Evolutionary conservation across 2,113 vertebrate species (phyloP).

Genomic region (Empidonax traillii): DNA sequence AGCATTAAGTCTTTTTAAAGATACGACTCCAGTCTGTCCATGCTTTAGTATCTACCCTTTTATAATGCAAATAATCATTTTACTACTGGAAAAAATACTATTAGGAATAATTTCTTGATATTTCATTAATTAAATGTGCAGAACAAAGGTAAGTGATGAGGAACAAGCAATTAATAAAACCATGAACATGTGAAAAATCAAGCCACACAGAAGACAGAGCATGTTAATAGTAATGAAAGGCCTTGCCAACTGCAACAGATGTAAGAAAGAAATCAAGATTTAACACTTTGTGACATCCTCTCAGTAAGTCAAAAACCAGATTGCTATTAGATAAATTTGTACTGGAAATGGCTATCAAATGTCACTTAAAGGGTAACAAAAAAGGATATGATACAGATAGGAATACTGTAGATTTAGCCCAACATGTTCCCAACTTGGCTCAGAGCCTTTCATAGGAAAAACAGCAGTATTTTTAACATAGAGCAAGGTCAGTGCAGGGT

Average conservation of each 20-base stretch:
- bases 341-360: neutral
- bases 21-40: neutral
- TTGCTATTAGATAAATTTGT: neutral
- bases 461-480: neutral
- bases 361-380: neutral
- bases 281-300: neutral
- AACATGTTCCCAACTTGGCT: neutral
- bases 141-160: neutral
- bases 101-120: neutral
- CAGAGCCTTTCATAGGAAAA: neutral
- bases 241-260: neutral
- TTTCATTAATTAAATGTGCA: neutral
- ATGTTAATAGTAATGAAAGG: neutral
- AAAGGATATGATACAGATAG: neutral
- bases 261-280: neutral
- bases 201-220: neutral
- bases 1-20: neutral
- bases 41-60: neutral
- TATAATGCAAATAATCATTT: neutral
- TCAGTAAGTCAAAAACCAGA: neutral
- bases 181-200: neutral
- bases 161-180: neutral
- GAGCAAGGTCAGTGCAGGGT: neutral
- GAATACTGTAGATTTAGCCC: neutral
- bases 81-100: neutral